Evolutionary conservation across 2,797 vertebrate genomes (phyloP), one percentile per base, ranked within the genome.

Genomic region (Lepus oiostolus): DNA sequence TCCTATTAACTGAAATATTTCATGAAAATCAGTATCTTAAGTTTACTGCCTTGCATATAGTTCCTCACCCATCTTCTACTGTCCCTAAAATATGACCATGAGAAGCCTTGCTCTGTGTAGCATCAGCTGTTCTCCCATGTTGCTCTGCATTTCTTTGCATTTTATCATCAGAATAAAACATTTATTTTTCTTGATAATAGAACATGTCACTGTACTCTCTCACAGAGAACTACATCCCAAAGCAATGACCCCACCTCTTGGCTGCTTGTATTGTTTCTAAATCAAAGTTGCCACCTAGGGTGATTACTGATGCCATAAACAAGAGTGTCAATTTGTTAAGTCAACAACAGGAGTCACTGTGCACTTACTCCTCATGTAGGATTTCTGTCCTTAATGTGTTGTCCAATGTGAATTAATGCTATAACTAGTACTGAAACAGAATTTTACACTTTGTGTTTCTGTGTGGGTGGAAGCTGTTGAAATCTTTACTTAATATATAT

Each of bases 251-350:
- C 13, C 30, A 77, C 26, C 22, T 94, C 30, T 77, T 68, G 1
- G 47, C 71, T 4, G 7, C 19, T 8, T 28, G 17, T 92, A 93
- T 95, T 90, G 74, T 12, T 93, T 76, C 52, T 76, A 83, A 60
- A 52, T 35, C 70, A 70, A 83, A 71, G 12, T 2, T 32, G 38
- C 4, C 5, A 38, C n/a, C n/a, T n/a, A n/a, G n/a, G n/a, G n/a
- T n/a, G n/a, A 38, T 38, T 38, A 38, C 38, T 38, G 38, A 38
- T 2, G 5, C 38, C 38, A 38, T 38, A 5, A 38, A 38, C 38
- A 38, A 5, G 38, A 38, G 38, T 38, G 38, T 38, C 4, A 38
- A 38, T 5, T 38, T 38, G 38, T 38, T 38, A 38, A 38, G 38
- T 38, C 38, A 38, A 5, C 38, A 38, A 38, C 38, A 38, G 38